Evolutionary conservation across 2,797 vertebrate species (phyloP).

Genomic region (Schizopygopsis pylzovi): DNA sequence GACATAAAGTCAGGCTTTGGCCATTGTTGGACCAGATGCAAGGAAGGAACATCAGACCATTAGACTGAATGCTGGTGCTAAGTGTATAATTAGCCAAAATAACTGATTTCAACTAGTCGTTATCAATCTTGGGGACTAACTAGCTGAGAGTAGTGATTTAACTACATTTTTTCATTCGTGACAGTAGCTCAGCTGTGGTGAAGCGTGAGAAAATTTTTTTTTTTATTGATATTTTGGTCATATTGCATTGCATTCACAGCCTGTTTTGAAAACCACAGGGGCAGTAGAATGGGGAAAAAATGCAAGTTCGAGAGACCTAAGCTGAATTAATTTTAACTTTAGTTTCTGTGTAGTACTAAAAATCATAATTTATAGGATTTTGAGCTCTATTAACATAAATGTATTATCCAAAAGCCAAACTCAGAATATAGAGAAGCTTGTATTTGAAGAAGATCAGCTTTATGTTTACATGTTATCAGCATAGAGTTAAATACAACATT

Average conservation of each 20-base stretch:
- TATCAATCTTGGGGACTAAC: slow-evolving; percentile 15
- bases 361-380: no score
- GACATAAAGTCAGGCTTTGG: slow-evolving; percentile 35
- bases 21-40: slow-evolving; percentile 42
- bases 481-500: not conserved
- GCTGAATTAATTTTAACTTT: not conserved
- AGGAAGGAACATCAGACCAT: slow-evolving; percentile 15
- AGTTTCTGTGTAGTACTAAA: not conserved
- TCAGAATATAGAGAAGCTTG: not conserved
- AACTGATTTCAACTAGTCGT: not conserved
- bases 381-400: not conserved
- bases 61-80: slow-evolving; percentile 12
- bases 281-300: not conserved
- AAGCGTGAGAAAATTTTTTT: not conserved
- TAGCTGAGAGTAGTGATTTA: not conserved
- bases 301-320: not conserved
- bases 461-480: not conserved
- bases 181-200: not conserved
- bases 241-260: not conserved
- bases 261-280: not conserved
- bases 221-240: not conserved
- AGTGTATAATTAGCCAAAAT: slow-evolving; percentile 4
- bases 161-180: not conserved
- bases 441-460: not conserved
- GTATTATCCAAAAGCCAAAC: not conserved